Evolutionary conservation across 2,888 invertebrate genomes (phyloP).

Genomic region (Cepaea hortensis): DNA sequence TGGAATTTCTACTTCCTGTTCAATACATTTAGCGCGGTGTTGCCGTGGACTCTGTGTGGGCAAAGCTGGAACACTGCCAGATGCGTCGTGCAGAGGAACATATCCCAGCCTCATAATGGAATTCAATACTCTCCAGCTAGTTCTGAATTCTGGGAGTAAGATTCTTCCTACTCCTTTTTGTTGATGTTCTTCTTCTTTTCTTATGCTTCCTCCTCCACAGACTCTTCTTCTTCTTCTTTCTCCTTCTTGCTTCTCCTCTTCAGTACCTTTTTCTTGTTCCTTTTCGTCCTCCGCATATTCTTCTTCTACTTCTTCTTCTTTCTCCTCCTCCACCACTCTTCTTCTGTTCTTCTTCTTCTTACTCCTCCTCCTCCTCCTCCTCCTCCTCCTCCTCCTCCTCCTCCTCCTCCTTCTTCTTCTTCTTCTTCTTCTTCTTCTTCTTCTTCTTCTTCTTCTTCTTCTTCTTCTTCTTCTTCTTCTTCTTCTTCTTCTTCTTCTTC

Average conservation of each 20-base stretch:
- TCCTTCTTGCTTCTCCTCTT: background rate
- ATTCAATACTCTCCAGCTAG: conserved; percentile 41
- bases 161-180: background rate
- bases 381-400: no score
- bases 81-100: conserved; percentile 44
- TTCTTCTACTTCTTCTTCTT: no score
- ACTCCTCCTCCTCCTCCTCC: no score
- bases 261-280: background rate
- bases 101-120: no score
- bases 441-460: no score
- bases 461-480: no score
- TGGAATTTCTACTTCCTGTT: conserved; percentile 75
- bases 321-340: no score
- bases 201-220: background rate
- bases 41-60: conserved; percentile 73
- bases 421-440: no score
- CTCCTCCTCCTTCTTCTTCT: no score
- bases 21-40: conserved; percentile 65
- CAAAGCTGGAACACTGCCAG: conserved; percentile 71
- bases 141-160: conserved; percentile 62
- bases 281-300: no score
- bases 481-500: no score
- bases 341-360: no score
- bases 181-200: background rate
- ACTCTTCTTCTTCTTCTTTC: background rate